Evolutionary conservation across 2,888 invertebrate genomes (phyloP).

Genomic region (Tinea semifulvella): DNA sequence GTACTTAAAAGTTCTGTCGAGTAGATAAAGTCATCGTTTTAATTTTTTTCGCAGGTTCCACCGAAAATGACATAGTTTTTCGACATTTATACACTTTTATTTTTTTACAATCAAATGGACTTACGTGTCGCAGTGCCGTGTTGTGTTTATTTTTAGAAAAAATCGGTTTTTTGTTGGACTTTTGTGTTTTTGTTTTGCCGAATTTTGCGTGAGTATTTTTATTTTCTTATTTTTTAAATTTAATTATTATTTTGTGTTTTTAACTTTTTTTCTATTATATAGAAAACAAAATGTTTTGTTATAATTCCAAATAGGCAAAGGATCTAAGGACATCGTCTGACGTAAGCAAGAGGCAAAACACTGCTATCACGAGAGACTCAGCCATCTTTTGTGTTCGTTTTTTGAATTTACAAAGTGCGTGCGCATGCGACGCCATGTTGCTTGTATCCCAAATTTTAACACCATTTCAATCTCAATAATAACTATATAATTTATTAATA

Average conservation of each 20-base stretch:
- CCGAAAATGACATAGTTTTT: constrained; percentile 41
- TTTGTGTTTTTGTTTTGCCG: constrained; percentile 11
- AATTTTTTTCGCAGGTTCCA: constrained; percentile 38
- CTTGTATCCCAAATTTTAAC: neutral
- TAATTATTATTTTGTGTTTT: constrained; percentile 21
- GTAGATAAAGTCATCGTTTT: constrained; percentile 35
- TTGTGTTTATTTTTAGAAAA: constrained; percentile 38
- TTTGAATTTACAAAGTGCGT: constrained; percentile 60
- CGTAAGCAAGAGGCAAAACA: constrained; percentile 56
- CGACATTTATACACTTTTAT: constrained; percentile 33
- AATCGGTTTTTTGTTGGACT: constrained; percentile 12
- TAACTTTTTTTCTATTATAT: neutral
- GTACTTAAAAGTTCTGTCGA: constrained; percentile 16
- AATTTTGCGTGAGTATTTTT: constrained; percentile 13
- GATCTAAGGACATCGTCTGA: constrained; percentile 57
- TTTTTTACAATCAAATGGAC: constrained; percentile 34
- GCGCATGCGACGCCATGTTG: constrained; percentile 26
- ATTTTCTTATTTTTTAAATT: constrained; percentile 30
- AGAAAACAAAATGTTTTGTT: neutral
- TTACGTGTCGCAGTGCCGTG: constrained; percentile 58
- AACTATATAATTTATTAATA: neutral
- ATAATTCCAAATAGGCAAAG: constrained; percentile 36
- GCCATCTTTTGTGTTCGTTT: constrained; percentile 60
- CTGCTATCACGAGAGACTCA: constrained; percentile 55
- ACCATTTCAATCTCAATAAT: neutral